These are phyloP conservation scores for Chauna torquata DNA, from an alignment of 2,113 vertebrate genomes.

Conservation along the genomic window DNA sequence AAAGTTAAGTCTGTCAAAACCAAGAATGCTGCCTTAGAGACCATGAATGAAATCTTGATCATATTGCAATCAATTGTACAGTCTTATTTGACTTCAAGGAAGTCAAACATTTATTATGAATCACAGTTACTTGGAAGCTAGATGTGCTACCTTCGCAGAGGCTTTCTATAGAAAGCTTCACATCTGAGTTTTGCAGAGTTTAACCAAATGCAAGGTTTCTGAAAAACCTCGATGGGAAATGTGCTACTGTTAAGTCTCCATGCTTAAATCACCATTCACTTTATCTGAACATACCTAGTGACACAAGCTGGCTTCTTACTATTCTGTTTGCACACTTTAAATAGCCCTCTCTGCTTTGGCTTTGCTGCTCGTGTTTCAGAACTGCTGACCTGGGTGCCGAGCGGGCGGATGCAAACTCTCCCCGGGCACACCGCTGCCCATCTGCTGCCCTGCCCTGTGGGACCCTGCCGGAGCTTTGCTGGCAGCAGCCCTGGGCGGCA, in stretches of 20 bases:
- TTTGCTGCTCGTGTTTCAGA: background rate
- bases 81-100: background rate
- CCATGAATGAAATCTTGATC: background rate
- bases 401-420: too few species aligned
- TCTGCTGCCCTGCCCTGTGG: too few species aligned
- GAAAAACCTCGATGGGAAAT: background rate
- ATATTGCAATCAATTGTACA: background rate
- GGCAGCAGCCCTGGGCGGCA: too few species aligned
- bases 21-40: background rate
- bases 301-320: background rate
- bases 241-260: background rate
- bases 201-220: background rate
- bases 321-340: background rate
- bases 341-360: background rate
- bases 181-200: background rate
- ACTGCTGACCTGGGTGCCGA: background rate
- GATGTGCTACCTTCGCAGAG: accelerated
- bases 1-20: background rate
- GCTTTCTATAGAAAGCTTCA: background rate
- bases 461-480: too few species aligned
- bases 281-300: background rate
- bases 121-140: background rate
- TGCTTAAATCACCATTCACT: background rate
- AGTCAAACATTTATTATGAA: background rate
- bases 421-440: background rate